Evolutionary conservation across 2,797 vertebrate genomes (phyloP).

Genomic region (Todus mexicanus): DNA sequence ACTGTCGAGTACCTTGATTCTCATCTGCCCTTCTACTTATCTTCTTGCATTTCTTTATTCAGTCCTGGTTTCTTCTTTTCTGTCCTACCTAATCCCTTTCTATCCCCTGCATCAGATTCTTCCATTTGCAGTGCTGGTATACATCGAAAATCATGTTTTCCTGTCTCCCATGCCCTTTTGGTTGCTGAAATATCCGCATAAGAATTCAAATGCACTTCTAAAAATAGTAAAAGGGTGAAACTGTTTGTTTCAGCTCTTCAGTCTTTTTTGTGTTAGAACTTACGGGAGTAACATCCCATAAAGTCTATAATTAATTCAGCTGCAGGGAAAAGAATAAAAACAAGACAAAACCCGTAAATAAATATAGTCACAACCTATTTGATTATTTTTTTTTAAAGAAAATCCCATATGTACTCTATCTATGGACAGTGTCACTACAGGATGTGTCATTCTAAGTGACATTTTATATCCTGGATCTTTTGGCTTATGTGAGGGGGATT

Average conservation of each 20-base stretch:
- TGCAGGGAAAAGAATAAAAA: neutral
- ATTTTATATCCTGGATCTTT: neutral
- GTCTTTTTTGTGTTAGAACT: neutral
- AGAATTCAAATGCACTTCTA: conserved; percentile 14
- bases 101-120: neutral
- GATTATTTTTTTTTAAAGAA: neutral
- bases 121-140: neutral
- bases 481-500: neutral
- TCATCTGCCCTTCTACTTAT: neutral
- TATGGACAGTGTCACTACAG: neutral
- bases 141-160: neutral
- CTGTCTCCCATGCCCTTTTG: neutral
- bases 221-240: conserved; percentile 26
- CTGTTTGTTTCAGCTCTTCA: conserved; percentile 10
- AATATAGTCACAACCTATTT: neutral
- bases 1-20: neutral
- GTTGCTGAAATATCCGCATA: conserved; percentile 23
- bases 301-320: neutral
- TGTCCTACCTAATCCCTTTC: neutral
- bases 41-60: neutral
- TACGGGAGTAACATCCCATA: neutral
- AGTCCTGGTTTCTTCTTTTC: neutral
- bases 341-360: neutral
- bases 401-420: neutral
- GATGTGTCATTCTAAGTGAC: neutral